Base-by-base conservation (phyloP, 2,797 vertebrate species). In the Thaleichthys pacificus region DNA sequence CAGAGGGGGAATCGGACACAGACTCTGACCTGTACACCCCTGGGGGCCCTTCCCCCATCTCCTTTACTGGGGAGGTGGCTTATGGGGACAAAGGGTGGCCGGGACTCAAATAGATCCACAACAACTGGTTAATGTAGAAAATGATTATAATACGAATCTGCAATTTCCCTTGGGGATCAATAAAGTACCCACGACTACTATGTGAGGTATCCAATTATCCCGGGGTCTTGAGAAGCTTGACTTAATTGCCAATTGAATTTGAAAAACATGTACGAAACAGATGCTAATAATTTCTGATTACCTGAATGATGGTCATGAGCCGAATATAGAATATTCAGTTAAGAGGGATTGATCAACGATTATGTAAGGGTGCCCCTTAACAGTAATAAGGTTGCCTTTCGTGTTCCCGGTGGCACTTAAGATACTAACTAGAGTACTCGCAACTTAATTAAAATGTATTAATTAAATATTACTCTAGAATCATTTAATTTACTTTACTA, bases 1-100 rank as follows among this genome's bases (percentile, higher is more conserved):
- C 98, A 0, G 96, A 99, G 89, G 98, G 95, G 6, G 97, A 99
- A 85, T 98, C 97, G 0, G 97, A 99, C 92, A 98, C 97, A 0
- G 98, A 99, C 93, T 99, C 97, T 14, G 98, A 99, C 82, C 94
- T 97, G 74, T 98, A 91, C 66, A 84, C 84, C 9, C 78, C 80
- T 5, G 80, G 94, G 26, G 97, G 94, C 0, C 97, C 97, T 0
- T 97, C 97, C 0, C 97, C 97, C 0, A 92, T 97, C 72, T 97
- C 97, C 0, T 95, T 96, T 77, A 96, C 95, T 0, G 95, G 95
- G 0, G 97, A 99, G 68, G 91, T 93, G 62, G 87, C 94, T 24
- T 94, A 93, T 26, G 92, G 93, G 66, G 96, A 98, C 61, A 89
- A 94, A 90, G 94, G 93, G 24, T 98, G 96, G 97, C 92, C 19